These are phyloP conservation scores for Drosophila auraria DNA, from an alignment of 1,140 invertebrate species.

Conservation along the genomic window DNA sequence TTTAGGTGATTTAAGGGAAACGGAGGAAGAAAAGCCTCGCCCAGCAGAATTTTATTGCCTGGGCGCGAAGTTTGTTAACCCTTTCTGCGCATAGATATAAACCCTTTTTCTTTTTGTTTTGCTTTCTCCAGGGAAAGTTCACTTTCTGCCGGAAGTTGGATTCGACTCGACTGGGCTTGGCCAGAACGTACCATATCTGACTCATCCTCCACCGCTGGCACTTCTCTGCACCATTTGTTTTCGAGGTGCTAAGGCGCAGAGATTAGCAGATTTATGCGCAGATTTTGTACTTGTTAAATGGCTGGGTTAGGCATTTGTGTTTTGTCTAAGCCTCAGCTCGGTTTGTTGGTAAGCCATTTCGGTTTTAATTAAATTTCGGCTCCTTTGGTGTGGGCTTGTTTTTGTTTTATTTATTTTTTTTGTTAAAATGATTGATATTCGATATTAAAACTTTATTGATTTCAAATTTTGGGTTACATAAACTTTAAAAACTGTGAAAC, in stretches of 20 bases:
- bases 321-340: constrained; percentile 23
- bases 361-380: constrained; percentile 54
- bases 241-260: constrained; percentile 66
- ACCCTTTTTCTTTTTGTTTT: constrained; percentile 51
- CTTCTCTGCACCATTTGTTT: constrained; percentile 24
- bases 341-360: constrained; percentile 22
- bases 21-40: constrained; percentile 26
- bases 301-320: constrained; percentile 18
- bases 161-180: constrained; percentile 57
- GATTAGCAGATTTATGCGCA: constrained; percentile 77
- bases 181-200: constrained; percentile 61
- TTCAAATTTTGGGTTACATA: neutral
- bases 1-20: constrained; percentile 27
- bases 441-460: neutral
- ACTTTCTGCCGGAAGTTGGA: constrained; percentile 77
- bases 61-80: constrained; percentile 74
- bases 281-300: constrained; percentile 76
- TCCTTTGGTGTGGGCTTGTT: neutral
- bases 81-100: constrained; percentile 48
- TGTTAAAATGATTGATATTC: constrained; percentile 4
- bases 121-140: constrained; percentile 55
- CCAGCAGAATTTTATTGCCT: constrained; percentile 58
- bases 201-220: constrained; percentile 53
- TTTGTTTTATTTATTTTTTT: constrained; percentile 3
- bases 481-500: no score